Base-by-base conservation (phyloP, 2,888 invertebrate species). In the Lottia gigantea region DNA sequence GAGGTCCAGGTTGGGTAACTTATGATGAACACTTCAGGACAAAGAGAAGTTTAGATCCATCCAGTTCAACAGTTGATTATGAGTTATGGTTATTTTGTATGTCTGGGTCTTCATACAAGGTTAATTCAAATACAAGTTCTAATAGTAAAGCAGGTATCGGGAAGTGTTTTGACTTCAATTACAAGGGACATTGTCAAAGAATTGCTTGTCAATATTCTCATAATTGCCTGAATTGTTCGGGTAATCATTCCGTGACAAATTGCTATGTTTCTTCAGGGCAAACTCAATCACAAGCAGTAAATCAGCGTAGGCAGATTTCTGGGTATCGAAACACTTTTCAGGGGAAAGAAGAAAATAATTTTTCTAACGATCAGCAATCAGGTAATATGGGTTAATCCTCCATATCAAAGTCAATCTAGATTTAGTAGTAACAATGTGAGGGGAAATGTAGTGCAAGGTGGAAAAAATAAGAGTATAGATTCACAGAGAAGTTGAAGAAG, bases 71-170 rank as follows among this genome's bases (percentile, higher is more conserved):
- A 19, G 55, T 19, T 0, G 55, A 55, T 55, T 55, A 55, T 6
- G 55, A 55, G 55, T 23, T 55, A 2, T 55, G 55, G 55, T 55
- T 55, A 55, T 55, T 55, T 55, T 23, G 14, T 23, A 55, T 55
- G 55, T 55, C 55, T 55, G 55, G 19, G n/a, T 40, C 40, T 40
- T 11, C 6, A 40, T 40, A 3, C 6, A 40, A 40, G 40, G 6
- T 11, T 40, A 40, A 40, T 40, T 40, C 40, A 40, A 40, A 40
- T 40, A 40, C 40, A 8, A 11, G 40, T 40, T 8, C 40, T 40
- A 11, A 40, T 8, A 40, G 40, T 40, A 40, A 40, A 40, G 11
- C 40, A n/a, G 16, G 19, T 55, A 19, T 55, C 1, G 55, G 55
- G 1, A 55, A 55, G 23, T 55, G 55, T 55, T 55, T 19, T 23